Base-by-base conservation (phyloP, 2,888 invertebrate species). In the Rhodophaea formosa region DNA sequence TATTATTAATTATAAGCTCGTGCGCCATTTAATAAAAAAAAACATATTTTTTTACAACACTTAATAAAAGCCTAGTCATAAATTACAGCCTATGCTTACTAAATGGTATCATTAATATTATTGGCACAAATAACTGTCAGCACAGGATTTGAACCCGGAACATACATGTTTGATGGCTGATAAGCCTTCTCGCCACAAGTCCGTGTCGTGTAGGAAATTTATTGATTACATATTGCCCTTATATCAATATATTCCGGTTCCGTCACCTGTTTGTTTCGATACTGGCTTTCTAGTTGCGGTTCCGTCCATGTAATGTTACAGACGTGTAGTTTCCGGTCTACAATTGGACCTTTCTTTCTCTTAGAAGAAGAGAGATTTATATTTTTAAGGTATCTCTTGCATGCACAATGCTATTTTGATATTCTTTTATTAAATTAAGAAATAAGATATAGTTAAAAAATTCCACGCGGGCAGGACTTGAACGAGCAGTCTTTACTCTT, bases 71-170 rank as follows among this genome's bases (percentile, higher is more conserved):
- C 44, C 7, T 15, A 16, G 15, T 16, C 8, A 44, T 44, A 16
- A 44, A 44, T 44, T 44, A 44, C 8, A 8, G 16, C 16, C 3
- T 10, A n/a, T 35, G 12, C 8, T 10, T 35, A 44, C 16, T 15
- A 42, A 42, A n/a, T n/a, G 42, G 12, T 29, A n/a, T 29, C 46
- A 47, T 47, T 47, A 47, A 47, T 47, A 29, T 8, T 15, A 3
- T 12, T 47, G 46, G 29, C 29, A 47, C 23, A n/a, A 1, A 23
- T 23, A 23, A 23, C 46, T 49, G 49, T 49, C 32, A 30, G 49
- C 15, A 15, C 12, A 29, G 15, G 49, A 49, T 8, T 47, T 51
- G 49, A 51, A 51, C 49, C 30, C 49, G 49, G 49, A 49, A 49
- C 7, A 49, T 39, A 39, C 8, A 3, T 16, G 49, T 15, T 23